phyloP scores from a whole-genome alignment of 2,797 vertebrate genomes.

The Steatocranus sp. region DNA sequence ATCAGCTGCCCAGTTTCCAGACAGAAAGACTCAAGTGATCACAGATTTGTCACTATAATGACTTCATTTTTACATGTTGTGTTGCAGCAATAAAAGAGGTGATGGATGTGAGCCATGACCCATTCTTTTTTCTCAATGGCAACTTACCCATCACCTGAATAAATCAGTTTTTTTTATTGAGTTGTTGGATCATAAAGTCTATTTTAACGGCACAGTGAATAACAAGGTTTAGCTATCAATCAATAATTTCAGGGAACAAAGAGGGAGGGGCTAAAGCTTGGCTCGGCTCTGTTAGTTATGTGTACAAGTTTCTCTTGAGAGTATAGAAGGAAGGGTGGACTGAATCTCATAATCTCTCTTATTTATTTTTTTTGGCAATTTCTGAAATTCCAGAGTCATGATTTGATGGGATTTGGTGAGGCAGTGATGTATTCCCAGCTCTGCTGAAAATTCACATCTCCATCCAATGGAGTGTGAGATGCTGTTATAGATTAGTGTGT shows the following conservation, averaged over 20 bases:
- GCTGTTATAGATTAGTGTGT: background rate
- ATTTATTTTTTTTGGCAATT: background rate
- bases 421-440: background rate
- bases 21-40: background rate
- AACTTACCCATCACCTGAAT: background rate
- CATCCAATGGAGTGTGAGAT: background rate
- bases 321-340: background rate
- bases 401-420: background rate
- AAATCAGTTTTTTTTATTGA: background rate
- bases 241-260: background rate
- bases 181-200: background rate
- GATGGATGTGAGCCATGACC: background rate
- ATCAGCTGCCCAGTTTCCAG: background rate
- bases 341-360: background rate
- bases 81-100: background rate
- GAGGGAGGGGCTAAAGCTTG: background rate
- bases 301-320: background rate
- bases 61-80: background rate
- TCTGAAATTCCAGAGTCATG: background rate
- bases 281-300: background rate
- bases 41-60: conserved; percentile 10
- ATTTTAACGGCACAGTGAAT: background rate
- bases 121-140: background rate
- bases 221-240: background rate
- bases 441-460: background rate